phyloP scores from a whole-genome alignment of 2,888 invertebrate species.

The Leptopterna dolabrata region DNA sequence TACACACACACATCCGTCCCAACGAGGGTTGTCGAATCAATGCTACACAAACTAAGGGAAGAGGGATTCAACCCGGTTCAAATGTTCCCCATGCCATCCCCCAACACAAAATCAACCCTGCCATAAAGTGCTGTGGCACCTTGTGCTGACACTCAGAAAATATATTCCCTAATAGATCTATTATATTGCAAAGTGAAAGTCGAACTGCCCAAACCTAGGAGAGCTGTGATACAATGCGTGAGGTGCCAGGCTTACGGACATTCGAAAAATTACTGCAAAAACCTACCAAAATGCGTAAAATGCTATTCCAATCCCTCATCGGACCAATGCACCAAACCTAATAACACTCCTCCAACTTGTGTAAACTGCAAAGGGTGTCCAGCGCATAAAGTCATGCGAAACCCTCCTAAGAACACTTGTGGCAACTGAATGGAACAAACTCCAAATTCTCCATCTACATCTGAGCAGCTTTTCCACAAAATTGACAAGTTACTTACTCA shows the following conservation, averaged over 20 bases:
- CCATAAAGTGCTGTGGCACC: not conserved
- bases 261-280: not conserved
- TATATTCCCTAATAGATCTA: not conserved
- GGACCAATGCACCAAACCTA: not conserved
- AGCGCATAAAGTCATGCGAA: not conserved
- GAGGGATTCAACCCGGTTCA: not conserved
- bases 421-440: not conserved
- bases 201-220: not conserved
- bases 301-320: not conserved
- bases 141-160: not conserved
- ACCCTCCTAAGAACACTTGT: not conserved
- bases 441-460: not conserved
- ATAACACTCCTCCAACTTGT: not conserved
- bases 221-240: constrained; percentile 13
- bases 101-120: not conserved
- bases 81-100: not conserved
- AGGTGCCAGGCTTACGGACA: constrained; percentile 7
- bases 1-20: too few species aligned
- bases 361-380: constrained; percentile 12
- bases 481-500: not conserved
- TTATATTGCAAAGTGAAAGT: not conserved
- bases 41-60: not conserved
- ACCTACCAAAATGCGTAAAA: not conserved
- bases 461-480: not conserved
- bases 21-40: too few species aligned